These are phyloP conservation scores for Ichneumoninae sp. DNA, from an alignment of 2,888 invertebrate genomes.

Conservation along the genomic window DNA sequence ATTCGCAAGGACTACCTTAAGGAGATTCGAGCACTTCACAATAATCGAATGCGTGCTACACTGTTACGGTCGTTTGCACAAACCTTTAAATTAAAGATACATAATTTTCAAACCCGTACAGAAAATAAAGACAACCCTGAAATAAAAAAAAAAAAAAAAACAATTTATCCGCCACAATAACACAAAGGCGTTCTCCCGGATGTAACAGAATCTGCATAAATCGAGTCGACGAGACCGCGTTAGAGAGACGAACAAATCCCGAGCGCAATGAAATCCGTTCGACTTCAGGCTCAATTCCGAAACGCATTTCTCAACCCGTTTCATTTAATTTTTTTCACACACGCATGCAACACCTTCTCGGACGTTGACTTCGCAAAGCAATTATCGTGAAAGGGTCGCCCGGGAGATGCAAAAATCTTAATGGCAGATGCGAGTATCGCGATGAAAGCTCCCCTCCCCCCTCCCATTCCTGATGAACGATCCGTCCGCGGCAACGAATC, in stretches of 20 bases:
- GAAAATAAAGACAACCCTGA: no score
- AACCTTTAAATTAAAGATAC: no score
- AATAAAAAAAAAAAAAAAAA: no score
- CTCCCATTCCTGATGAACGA: conserved; percentile 4
- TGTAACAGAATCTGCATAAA: no score
- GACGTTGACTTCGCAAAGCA: conserved; percentile 27
- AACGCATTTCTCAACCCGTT: not conserved
- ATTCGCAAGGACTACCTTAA: no score
- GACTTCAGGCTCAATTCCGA: not conserved
- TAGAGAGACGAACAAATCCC: not conserved
- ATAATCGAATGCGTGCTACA: no score
- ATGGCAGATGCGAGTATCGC: conserved; percentile 51
- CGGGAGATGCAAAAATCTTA: conserved; percentile 46
- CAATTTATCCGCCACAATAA: no score
- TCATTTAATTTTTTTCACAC: not conserved
- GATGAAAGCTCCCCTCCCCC: conserved; percentile 5
- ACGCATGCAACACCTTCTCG: not conserved
- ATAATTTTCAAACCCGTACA: no score
- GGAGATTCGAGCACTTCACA: no score
- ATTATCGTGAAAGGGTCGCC: conserved; percentile 53
- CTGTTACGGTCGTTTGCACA: no score
- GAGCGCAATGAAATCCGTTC: not conserved
- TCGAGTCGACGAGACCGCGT: no score
- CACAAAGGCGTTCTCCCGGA: no score
- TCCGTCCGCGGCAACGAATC: not conserved